phyloP scores from a whole-genome alignment of 2,797 vertebrate genomes.

The Sebastes trivittatus region DNA sequence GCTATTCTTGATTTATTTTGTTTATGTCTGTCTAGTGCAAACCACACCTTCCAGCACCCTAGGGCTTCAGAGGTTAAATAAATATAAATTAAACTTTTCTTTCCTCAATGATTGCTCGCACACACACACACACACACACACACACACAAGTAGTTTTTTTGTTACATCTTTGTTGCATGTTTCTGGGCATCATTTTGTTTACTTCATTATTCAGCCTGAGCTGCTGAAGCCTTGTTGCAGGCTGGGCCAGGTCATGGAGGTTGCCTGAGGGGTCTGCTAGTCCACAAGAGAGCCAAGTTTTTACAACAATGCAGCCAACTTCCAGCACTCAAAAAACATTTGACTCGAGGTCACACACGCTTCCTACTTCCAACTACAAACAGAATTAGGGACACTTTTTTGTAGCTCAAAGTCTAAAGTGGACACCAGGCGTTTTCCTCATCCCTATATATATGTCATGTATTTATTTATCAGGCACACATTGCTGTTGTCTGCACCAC shows the following conservation, averaged over 20 bases:
- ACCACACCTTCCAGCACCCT: too few species aligned
- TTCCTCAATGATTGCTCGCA: not conserved
- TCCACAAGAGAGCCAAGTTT: slow-evolving; percentile 57
- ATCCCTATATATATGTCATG: slow-evolving; percentile 52
- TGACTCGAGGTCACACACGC: slow-evolving; percentile 64
- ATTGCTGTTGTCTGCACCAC: slow-evolving; percentile 31
- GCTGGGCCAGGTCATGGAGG: slow-evolving; percentile 45
- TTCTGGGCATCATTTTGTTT: slow-evolving; percentile 17
- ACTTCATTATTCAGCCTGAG: slow-evolving; percentile 21
- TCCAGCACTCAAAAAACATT: slow-evolving; percentile 59
- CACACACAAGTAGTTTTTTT: not conserved
- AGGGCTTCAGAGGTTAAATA: too few species aligned
- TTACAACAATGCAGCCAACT: slow-evolving; percentile 76
- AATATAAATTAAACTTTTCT: not conserved
- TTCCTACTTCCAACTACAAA: slow-evolving; percentile 54
- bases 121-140: not conserved
- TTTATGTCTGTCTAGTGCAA: too few species aligned
- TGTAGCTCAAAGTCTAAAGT: slow-evolving; percentile 21
- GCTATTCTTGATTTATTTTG: too few species aligned
- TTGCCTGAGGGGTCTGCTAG: slow-evolving; percentile 41
- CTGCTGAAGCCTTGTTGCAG: slow-evolving; percentile 25
- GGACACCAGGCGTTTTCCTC: slow-evolving; percentile 53
- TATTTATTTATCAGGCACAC: slow-evolving; percentile 43
- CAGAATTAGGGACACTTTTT: slow-evolving; percentile 50
- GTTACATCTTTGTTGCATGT: not conserved